Evolutionary conservation across 2,888 invertebrate species (phyloP).

Genomic region (Punctoribates punctum): DNA sequence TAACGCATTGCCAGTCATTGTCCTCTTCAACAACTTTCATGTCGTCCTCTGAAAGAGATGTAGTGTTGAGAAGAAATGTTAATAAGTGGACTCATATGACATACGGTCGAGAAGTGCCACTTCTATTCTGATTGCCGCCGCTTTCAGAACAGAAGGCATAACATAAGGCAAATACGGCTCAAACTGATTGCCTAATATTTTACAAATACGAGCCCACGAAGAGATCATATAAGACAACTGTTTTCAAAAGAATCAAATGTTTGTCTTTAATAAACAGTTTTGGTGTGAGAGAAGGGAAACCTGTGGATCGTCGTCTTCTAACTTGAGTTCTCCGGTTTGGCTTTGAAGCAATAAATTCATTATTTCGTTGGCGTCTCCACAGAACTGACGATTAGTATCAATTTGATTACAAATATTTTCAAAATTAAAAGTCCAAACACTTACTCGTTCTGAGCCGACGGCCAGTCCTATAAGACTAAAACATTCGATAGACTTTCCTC

Average conservation of each 20-base stretch:
- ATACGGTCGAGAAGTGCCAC: slow-evolving; percentile 72
- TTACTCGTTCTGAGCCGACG: slow-evolving; percentile 57
- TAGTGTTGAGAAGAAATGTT: not conserved
- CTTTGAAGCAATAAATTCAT: slow-evolving; percentile 91
- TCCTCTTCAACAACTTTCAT: slow-evolving; percentile 74
- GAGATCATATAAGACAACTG: slow-evolving; percentile 91
- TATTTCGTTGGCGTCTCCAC: slow-evolving; percentile 81
- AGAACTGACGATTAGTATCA: slow-evolving; percentile 26
- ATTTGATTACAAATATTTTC: not conserved
- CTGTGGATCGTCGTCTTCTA: slow-evolving; percentile 93
- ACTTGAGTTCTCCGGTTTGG: slow-evolving; percentile 70
- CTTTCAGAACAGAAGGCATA: slow-evolving; percentile 89
- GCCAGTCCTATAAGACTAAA: slow-evolving; percentile 87
- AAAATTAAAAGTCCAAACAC: too few species aligned
- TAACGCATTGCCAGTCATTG: slow-evolving; percentile 90
- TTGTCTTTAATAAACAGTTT: slow-evolving; percentile 31
- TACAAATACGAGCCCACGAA: slow-evolving; percentile 98
- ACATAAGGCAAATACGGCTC: slow-evolving; percentile 87
- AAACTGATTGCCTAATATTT: slow-evolving; percentile 79
- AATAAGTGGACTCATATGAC: not conserved
- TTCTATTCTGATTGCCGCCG: slow-evolving; percentile 88
- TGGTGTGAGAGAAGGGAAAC: slow-evolving; percentile 46
- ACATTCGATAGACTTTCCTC: slow-evolving; percentile 98
- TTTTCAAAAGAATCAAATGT: not conserved
- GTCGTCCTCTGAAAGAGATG: slow-evolving; percentile 54